Base-by-base conservation (phyloP, 1,140 invertebrate genomes). In the Aphaenogaster ashmeadi region DNA sequence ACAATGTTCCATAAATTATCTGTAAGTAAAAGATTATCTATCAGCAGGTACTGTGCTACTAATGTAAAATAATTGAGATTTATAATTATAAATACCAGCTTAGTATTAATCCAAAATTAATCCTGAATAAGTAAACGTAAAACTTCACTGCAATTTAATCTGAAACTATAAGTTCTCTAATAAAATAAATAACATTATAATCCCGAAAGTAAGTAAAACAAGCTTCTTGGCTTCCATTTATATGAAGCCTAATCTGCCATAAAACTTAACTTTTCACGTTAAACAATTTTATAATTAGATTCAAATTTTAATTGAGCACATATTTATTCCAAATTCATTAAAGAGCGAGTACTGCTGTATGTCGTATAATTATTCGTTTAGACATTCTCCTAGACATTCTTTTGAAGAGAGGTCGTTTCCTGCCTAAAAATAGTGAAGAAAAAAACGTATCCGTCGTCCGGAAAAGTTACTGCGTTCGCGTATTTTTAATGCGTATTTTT, bases 101-200 rank as follows among this genome's bases (percentile, higher is more conserved):
- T 58, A 9, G 5, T 38, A 11, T 56, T 58, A 72, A 21, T 52
- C 33, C 27, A 72, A 7, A 52, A 71, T 52, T 74, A 54, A 74
- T 54, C 33, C 50, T 38, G 8, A 74, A 38, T 38, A 74, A 54
- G 9, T 54, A 56, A 56, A 54, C 18, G 5, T 75, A 58, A 56
- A 74, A 41, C n/a, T 1, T 41, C 72, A 41, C 9, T 4, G 33
- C 18, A 33, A 41, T 41, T 56, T n/a, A 75, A 75, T 75, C 36
- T 8, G 2, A 75, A 36, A 33, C 21, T 8, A 50, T 47, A 58
- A 75, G 27, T 75, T 56, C 41, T 15, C 3, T 15, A 36, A 38
- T 36, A 27, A 74, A 72, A 54, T 58, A 58, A 75, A 75, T 75
- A 75, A n/a, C 18, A 56, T 15, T 58, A 69, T 27, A 56, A 75